Base-by-base conservation (phyloP, 2,888 invertebrate species). In the Leptura quadrifasciata region DNA sequence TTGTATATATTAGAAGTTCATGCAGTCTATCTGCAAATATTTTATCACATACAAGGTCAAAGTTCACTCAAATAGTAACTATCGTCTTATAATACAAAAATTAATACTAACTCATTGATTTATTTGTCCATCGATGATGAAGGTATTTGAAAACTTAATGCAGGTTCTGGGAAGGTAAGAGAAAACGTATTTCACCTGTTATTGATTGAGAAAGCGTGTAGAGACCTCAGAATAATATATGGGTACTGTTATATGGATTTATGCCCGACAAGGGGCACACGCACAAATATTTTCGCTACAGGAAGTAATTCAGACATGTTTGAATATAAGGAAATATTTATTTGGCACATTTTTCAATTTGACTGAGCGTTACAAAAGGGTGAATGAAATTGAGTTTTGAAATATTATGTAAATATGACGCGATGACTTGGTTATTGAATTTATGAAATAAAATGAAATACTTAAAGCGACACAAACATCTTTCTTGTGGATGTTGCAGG, bases 271-370 rank as follows among this genome's bases (percentile, higher is more conserved):
- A 69, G 39, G 58, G 24, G 39, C 21, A 18, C 31, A 58, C 58
- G 58, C 58, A 58, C 58, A 69, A 60, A 69, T 58, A 69, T 69
- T 68, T 68, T 69, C 58, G 10, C 69, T 35, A 39, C 47, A 47
- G 69, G 58, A 69, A 69, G 69, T 58, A 69, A 69, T 69, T 69
- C 39, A 20, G 69, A 39, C 35, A 58, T 60, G 57, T 58, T 58
- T 69, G 69, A 58, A 69, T 60, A 39, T 60, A 60, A 58, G 35
- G 58, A 69, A 69, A 69, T 69, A 60, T 69, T 69, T 69, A 69
- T 69, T 39, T 69, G 58, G 58, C 12, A 20, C 69, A 69, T 69
- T 58, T 69, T 69, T 47, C 69, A 69, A 69, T 69, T 69, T 58
- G 24, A 39, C 57, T 58, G 58, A 69, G 31, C 54, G 55, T 20